Base-by-base conservation (phyloP, 2,888 invertebrate species). In the Galerucella calmariensis region DNA sequence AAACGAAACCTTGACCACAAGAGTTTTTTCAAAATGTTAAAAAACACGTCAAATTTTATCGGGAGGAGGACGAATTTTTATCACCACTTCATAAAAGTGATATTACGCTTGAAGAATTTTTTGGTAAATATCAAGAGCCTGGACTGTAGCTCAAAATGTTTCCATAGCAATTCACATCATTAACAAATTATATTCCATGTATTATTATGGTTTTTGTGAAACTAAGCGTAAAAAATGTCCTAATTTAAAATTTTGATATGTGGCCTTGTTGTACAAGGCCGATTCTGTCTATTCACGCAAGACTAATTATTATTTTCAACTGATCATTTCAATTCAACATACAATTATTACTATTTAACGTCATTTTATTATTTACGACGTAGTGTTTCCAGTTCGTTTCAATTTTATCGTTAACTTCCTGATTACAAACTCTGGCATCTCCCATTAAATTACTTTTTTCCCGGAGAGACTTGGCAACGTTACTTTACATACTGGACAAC, bases 371-470 rank as follows among this genome's bases (percentile, higher is more conserved):
- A 65, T 65, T 41, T 46, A 35, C 63, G 63, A 35, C 16, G 63
- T 65, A 65, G 16, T n/a, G 44, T 46, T 63, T 63, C 61, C 14
- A 44, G 20, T 48, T 66, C 27, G 51, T 56, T 68, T 58, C 16
- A 20, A 68, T 35, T 58, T 68, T 68, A 59, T 56, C 41, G 16
- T 62, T 44, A 58, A 68, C 59, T 68, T 68, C 68, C 68, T 68
- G 68, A 46, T 68, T 59, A 59, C 27, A 44, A 68, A 58, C 10
- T 67, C 16, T 68, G 59, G 48, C 27, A 48, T 67, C 8, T 35
- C 53, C 44, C 24, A 56, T 53, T 56, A 16, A 41, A 67, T 41
- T 48, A 51, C 48, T 67, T 67, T 56, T 67, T 41, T 16, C n/a
- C 53, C 14, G 11, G 2, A 8, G 56, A 67, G 27, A 67, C 56